Base-by-base conservation (phyloP, 2,888 invertebrate genomes). In the Drosophila putrida region DNA sequence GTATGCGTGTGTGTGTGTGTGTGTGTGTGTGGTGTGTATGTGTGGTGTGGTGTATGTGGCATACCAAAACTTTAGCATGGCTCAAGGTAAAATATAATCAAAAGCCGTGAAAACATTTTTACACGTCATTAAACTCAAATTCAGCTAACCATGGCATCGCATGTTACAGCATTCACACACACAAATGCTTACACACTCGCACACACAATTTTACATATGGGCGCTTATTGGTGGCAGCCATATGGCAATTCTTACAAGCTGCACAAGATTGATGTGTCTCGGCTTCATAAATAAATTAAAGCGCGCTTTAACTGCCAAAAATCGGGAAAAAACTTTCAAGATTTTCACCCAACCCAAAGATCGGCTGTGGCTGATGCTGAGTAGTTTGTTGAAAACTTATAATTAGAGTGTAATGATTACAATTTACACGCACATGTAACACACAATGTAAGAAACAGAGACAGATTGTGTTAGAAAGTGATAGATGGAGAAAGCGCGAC, bases 31-130 rank as follows among this genome's bases (percentile, higher is more conserved):
- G 1, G 36, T 15, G 13, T 68, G 51, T 44, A 28, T 46, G 46
- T 13, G 62, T 68, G 20, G 20, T 20, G 20, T 20, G 20, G 33
- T 46, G 57, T 27, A 33, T 15, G 44, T 43, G 50, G 46, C 38
- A 64, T 55, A 60, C 50, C 44, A 43, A 82, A 89, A 89, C 82
- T 82, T 82, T 76, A 69, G 85, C 83, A 67, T 50, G 64, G 83
- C 88, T 89, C 79, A 88, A 86, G 86, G 90, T 89, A 83, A 83
- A 86, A 89, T 87, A 81, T 87, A 87, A 87, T 89, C 86, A 87
- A 87, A 87, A 89, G 89, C 86, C 86, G 90, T 87, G 86, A 87
- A 87, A 86, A 88, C 89, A 87, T 89, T 87, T 87, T 87, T 87
- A 87, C 86, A 87, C 90, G 90, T 89, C 86, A 87, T 87, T 87